phyloP scores from a whole-genome alignment of 2,113 vertebrate genomes.

The Aythya baeri region DNA sequence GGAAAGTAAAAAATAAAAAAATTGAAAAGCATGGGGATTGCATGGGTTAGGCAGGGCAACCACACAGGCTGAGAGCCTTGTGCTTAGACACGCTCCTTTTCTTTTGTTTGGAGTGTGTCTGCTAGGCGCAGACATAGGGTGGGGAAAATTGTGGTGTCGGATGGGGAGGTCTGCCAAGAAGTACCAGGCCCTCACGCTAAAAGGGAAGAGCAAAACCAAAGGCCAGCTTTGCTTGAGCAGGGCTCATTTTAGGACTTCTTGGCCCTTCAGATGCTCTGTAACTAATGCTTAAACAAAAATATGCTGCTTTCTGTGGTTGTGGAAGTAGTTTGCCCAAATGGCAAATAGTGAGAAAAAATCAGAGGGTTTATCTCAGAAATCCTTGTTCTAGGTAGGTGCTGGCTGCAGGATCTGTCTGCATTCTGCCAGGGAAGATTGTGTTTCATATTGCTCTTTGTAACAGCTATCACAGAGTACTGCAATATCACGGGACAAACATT shows the following conservation, averaged over 20 bases:
- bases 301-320: background rate
- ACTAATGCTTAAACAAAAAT: background rate
- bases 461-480: background rate
- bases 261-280: background rate
- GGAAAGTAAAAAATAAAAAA: background rate
- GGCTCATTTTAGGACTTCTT: background rate
- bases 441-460: background rate
- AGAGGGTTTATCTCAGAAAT: background rate
- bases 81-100: background rate
- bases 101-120: background rate
- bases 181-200: background rate
- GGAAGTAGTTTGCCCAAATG: background rate
- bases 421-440: background rate
- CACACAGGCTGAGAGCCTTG: background rate
- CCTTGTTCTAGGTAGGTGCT: background rate
- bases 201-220: background rate
- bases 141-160: background rate
- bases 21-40: background rate
- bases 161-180: background rate
- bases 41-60: background rate
- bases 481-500: background rate
- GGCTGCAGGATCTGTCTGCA: background rate
- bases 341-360: background rate
- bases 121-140: background rate
- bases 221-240: background rate